A percentile compares a stretch with the other conserved stretches of the same genome.
These are phyloP conservation scores for Crotalus horridus DNA, from an alignment of 2,113 vertebrate genomes.

Conservation along the genomic window DNA sequence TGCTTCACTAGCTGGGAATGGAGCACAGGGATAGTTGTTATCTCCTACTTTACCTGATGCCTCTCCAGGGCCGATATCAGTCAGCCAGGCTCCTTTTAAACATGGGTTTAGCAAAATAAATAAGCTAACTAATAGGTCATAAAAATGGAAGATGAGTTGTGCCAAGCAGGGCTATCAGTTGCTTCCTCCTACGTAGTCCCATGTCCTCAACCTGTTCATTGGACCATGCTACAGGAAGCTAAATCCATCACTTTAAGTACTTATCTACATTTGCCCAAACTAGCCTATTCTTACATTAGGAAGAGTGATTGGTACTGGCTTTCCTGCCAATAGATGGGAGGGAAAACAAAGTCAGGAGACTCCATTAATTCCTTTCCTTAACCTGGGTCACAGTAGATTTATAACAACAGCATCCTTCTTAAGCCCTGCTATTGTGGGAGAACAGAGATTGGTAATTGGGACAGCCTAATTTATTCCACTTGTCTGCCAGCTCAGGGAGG, in stretches of 20 bases:
- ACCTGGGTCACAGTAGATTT: background rate
- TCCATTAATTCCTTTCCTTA: background rate
- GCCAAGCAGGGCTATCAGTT: background rate
- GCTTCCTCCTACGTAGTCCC: background rate
- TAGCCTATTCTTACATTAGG: background rate
- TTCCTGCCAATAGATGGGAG: background rate
- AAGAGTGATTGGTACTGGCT: background rate
- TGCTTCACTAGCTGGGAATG: background rate
- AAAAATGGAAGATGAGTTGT: background rate
- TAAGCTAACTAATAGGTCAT: background rate
- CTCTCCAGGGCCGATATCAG: background rate
- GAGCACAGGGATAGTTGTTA: background rate
- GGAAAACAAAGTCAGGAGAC: background rate
- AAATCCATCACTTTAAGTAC: background rate
- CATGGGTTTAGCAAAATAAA: background rate
- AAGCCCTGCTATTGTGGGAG: background rate
- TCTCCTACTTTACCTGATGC: background rate
- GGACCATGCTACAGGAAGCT: background rate
- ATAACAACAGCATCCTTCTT: background rate
- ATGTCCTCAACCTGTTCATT: background rate
- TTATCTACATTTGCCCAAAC: background rate
- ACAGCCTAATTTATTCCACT: background rate
- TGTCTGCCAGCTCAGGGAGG: background rate
- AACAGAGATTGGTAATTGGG: background rate
- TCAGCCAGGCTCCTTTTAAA: background rate